Conservation (phyloP, 2,113 vertebrate genomes). For the Hippocampus comes region DNA sequence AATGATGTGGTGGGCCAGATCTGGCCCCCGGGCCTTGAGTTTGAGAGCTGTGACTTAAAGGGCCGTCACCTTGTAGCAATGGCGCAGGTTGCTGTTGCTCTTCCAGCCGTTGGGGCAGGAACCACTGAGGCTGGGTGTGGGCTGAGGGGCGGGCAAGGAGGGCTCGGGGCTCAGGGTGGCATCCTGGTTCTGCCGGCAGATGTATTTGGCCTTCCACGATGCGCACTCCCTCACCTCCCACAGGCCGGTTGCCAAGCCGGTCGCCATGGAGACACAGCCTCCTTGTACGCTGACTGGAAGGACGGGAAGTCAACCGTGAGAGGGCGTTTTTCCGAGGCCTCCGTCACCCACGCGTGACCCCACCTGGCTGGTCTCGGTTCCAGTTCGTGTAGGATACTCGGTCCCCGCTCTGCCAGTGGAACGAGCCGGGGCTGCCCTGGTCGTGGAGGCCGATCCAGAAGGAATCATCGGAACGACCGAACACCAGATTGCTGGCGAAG, state of each 20-base stretch:
- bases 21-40: too few species aligned
- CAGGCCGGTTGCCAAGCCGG: conserved; percentile 82
- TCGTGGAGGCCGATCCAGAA: conserved; percentile 90
- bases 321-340: conserved; percentile 17
- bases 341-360: conserved; percentile 17
- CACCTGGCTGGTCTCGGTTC: conserved; percentile 92
- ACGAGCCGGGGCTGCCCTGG: conserved; percentile 74
- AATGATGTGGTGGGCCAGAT: too few species aligned
- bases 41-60: too few species aligned
- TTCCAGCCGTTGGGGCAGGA: conserved; percentile 84
- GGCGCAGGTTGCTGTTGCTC: conserved; percentile 77
- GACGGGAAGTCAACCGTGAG: conserved; percentile 18
- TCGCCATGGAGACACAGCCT: conserved; percentile 88
- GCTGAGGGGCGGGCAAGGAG: conserved; percentile 72
- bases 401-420: conserved; percentile 86
- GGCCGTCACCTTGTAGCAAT: conserved; percentile 88
- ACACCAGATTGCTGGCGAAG: conserved; percentile 88
- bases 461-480: conserved; percentile 78
- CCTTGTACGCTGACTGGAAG: conserved; percentile 74
- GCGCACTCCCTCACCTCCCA: conserved; percentile 83
- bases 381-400: conserved; percentile 90
- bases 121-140: conserved; percentile 84
- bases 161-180: conserved; percentile 78
- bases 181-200: conserved; percentile 88
- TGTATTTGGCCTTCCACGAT: conserved; percentile 83